Evolutionary conservation across 2,113 vertebrate species (phyloP), one percentile per base, ranked within the genome.

Genomic region (Xiphias gladius): DNA sequence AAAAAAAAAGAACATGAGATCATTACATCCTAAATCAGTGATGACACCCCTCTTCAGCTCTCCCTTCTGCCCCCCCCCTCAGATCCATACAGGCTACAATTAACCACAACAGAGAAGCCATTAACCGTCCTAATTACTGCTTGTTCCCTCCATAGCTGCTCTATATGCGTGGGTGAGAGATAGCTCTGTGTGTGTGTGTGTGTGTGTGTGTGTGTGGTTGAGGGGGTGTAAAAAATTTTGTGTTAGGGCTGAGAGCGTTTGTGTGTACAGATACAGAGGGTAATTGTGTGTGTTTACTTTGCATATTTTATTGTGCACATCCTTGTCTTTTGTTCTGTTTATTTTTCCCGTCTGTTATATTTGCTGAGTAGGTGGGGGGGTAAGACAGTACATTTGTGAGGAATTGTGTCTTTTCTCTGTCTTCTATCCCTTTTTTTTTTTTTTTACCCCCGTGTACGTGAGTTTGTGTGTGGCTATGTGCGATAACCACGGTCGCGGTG

Each of bases 71-170:
- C 12, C 73, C 73, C 32, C 70, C 63, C 7, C 28, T 46, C 58
- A 48, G 24, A 87, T 87, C 86, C 62, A 92, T 88, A 87, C 87
- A 89, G 79, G 82, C 91, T 85, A 89, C 88, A 94, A 94, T 94
- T 93, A 93, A 93, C 58, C 87, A 92, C 92, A 92, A 91, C 93
- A 94, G 76, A 92, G 73, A 66, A 90, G 80, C 89, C 89, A 92
- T 91, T 92, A 91, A 80, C 43, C 75, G 28, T 52, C 75, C 91
- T 93, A 93, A 94, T 94, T 93, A 92, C 84, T 68, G 90, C 84
- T 89, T 89, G 88, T 93, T 90, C 87, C 79, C 73, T 85, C 87
- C 87, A 82, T 64, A 35, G 82, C 76, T 17, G 82, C 73, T 85
- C 82, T 48, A 39, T 73, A 20, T 76, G 65, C 80, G 90, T 91